phyloP scores from a whole-genome alignment of 1,140 invertebrate genomes.

The Piezodorus guildinii region DNA sequence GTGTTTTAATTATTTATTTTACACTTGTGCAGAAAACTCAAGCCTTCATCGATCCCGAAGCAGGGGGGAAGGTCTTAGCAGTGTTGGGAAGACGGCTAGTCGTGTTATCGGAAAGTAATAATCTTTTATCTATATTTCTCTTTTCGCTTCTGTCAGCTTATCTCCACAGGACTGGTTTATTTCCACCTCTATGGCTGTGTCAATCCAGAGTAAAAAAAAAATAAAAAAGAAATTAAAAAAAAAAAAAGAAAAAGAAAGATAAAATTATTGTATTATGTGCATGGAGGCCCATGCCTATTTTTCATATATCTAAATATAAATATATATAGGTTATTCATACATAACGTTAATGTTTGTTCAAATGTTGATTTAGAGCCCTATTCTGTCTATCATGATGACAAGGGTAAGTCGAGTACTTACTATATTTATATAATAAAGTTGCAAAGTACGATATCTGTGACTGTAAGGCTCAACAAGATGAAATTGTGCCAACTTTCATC shows the following conservation, averaged over 20 bases:
- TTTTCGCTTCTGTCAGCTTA: constrained; percentile 15
- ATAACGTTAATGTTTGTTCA: not conserved
- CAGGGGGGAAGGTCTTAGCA: constrained; percentile 54
- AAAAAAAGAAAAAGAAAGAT: not conserved
- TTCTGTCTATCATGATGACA: not conserved
- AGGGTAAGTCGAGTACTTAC: not conserved
- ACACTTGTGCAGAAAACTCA: constrained; percentile 37
- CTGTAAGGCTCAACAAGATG: constrained; percentile 5
- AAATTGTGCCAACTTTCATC: constrained; percentile 4
- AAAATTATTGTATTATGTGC: constrained; percentile 1
- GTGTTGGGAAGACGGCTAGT: constrained; percentile 39
- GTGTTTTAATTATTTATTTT: not conserved
- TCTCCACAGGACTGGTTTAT: constrained; percentile 12
- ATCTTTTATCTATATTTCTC: not conserved
- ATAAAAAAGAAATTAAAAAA: no score
- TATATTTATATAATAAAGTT: constrained; percentile 6
- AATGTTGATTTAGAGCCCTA: constrained; percentile 10
- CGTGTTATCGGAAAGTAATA: constrained; percentile 26
- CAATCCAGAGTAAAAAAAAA: constrained; percentile 7
- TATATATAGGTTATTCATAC: constrained; percentile 1
- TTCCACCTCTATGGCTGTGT: constrained; percentile 15
- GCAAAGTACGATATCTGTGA: not conserved
- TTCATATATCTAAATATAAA: constrained; percentile 1
- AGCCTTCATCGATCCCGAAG: constrained; percentile 48
- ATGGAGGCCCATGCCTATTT: constrained; percentile 11